Conservation (phyloP, 1,140 invertebrate genomes). For the Oncopodura yosiiana region DNA sequence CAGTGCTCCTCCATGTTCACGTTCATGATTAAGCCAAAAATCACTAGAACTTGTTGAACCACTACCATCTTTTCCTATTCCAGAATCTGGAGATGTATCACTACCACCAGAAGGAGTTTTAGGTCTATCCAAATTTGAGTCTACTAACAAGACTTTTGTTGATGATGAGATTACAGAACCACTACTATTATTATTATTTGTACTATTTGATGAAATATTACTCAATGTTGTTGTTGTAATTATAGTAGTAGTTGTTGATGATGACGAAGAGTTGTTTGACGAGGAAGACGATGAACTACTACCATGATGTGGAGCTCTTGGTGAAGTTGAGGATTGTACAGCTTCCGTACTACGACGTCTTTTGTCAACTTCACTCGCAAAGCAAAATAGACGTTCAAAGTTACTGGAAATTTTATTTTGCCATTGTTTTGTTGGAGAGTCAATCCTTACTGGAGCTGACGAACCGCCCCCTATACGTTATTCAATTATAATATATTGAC, state of each 20-base stretch:
- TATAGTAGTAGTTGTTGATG: conserved; percentile 30
- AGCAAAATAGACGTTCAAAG: conserved; percentile 74
- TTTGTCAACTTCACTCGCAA: conserved; percentile 73
- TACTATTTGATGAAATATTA: conserved; percentile 8
- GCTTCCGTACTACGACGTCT: conserved; percentile 66
- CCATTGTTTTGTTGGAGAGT: conserved; percentile 48
- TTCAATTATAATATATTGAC: background rate
- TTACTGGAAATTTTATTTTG: conserved; percentile 74
- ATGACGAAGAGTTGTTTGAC: conserved; percentile 25
- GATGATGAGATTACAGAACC: conserved; percentile 13
- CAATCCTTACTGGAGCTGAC: conserved; percentile 13
- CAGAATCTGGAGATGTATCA: conserved; percentile 62
- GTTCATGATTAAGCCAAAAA: conserved; percentile 16
- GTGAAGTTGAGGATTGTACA: conserved; percentile 27
- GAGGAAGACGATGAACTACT: conserved; percentile 17
- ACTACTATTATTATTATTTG: conserved; percentile 25
- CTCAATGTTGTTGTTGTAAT: conserved; percentile 24
- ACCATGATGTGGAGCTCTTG: background rate
- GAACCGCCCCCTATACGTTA: background rate
- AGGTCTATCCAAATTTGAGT: conserved; percentile 20
- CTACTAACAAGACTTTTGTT: conserved; percentile 3
- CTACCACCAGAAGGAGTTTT: conserved; percentile 29
- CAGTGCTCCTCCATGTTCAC: background rate
- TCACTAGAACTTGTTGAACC: conserved; percentile 38
- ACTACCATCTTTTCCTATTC: conserved; percentile 61